Evolutionary conservation across 1,140 invertebrate genomes (phyloP).

Genomic region (Penaeus japonicus): DNA sequence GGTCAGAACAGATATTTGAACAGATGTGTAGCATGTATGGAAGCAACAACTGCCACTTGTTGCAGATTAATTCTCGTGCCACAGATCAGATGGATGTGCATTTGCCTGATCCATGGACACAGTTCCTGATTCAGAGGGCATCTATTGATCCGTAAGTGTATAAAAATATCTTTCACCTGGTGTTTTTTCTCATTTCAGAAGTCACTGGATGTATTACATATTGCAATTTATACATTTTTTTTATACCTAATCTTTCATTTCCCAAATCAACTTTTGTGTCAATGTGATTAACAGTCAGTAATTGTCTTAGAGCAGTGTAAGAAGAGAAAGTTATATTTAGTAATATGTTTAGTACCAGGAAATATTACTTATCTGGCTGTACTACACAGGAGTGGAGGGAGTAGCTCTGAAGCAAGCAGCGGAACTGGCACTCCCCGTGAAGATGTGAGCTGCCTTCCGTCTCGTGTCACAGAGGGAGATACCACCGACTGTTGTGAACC

Average conservation of each 20-base stretch:
- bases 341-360: neutral
- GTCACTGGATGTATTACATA: neutral
- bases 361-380: neutral
- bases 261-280: too few relatives aligned
- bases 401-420: conserved; percentile 51
- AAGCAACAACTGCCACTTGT: conserved; percentile 82
- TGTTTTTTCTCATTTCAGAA: neutral
- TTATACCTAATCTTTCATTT: too few relatives aligned
- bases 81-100: conserved; percentile 69
- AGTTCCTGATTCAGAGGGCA: conserved; percentile 73
- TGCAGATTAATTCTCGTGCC: conserved; percentile 84
- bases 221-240: too few relatives aligned
- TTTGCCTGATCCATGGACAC: conserved; percentile 83
- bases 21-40: conserved; percentile 86
- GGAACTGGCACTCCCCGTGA: conserved; percentile 52
- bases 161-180: neutral
- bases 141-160: conserved; percentile 48
- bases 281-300: too few relatives aligned
- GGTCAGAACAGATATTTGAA: conserved; percentile 83
- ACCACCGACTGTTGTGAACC: conserved; percentile 33
- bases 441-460: conserved; percentile 47
- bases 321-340: neutral
- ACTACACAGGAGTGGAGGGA: conserved; percentile 37
- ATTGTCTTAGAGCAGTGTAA: too few relatives aligned
- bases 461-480: conserved; percentile 54